Evolutionary conservation across 2,888 invertebrate species (phyloP).

Genomic region (Aricia artaxerxes): DNA sequence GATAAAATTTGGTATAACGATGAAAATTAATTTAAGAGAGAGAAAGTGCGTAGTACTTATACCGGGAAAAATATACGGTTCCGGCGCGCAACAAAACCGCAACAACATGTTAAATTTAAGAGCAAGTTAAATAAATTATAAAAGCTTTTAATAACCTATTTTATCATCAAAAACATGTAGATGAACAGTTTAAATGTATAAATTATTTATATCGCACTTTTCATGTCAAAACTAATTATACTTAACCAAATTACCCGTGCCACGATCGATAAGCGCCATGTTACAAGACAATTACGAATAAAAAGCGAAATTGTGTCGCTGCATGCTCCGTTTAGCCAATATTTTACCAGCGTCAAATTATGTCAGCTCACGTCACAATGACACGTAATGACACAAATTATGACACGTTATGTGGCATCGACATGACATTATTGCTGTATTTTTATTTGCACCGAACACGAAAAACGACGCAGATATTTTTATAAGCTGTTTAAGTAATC

Average conservation of each 20-base stretch:
- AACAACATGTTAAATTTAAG: no score
- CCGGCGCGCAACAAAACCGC: no score
- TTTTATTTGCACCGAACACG: conserved; percentile 3
- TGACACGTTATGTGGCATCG: conserved; percentile 18
- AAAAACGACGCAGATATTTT: background rate
- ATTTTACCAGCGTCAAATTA: conserved; percentile 26
- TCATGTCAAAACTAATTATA: background rate
- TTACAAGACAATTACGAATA: conserved; percentile 4
- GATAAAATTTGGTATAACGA: no score
- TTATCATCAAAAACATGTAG: no score
- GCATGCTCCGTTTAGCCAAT: background rate
- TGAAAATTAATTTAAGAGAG: no score
- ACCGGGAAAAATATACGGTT: no score
- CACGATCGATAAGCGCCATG: background rate
- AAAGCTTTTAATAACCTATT: no score
- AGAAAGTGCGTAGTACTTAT: no score
- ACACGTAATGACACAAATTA: conserved; percentile 8
- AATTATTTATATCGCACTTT: background rate
- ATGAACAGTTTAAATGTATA: no score
- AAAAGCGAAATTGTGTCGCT: conserved; percentile 5
- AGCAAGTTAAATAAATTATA: no score
- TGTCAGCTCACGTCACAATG: conserved; percentile 28
- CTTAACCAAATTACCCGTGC: background rate
- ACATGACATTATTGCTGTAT: background rate
- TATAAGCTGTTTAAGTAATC: background rate